These are phyloP conservation scores for Laodelphax striatellus DNA, from an alignment of 1,140 invertebrate species.

Conservation along the genomic window DNA sequence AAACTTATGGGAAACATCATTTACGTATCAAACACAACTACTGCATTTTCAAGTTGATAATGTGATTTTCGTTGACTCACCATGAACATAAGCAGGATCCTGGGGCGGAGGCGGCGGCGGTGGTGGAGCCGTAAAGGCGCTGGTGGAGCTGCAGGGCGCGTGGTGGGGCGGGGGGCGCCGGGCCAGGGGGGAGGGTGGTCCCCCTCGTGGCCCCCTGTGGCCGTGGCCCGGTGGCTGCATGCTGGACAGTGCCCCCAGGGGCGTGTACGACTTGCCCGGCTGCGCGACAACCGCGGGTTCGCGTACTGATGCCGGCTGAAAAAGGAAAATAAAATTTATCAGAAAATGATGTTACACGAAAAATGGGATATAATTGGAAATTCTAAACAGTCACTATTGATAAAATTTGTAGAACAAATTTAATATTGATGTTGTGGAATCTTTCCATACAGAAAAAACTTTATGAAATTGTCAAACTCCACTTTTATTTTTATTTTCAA, in stretches of 20 bases:
- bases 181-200: conserved; percentile 12
- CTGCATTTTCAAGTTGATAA: too few species aligned
- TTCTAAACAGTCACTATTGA: too few species aligned
- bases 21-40: too few species aligned
- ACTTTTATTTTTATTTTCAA: too few species aligned
- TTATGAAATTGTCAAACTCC: too few species aligned
- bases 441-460: too few species aligned
- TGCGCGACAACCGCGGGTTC: background rate
- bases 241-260: conserved; percentile 68
- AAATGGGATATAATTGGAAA: too few species aligned
- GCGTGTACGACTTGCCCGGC: conserved; percentile 52
- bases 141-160: conserved; percentile 14
- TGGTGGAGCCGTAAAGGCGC: conserved; percentile 15
- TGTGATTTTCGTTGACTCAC: too few species aligned
- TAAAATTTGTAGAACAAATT: too few species aligned
- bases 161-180: conserved; percentile 17
- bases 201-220: background rate
- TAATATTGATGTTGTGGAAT: too few species aligned
- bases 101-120: background rate
- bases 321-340: conserved; percentile 1
- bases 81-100: conserved; percentile 13
- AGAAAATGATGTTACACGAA: background rate
- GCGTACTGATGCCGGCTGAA: conserved; percentile 2
- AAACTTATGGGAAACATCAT: too few species aligned
- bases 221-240: conserved; percentile 63